Evolutionary conservation across 2,797 vertebrate genomes (phyloP).

Genomic region (Propithecus deckenii): DNA sequence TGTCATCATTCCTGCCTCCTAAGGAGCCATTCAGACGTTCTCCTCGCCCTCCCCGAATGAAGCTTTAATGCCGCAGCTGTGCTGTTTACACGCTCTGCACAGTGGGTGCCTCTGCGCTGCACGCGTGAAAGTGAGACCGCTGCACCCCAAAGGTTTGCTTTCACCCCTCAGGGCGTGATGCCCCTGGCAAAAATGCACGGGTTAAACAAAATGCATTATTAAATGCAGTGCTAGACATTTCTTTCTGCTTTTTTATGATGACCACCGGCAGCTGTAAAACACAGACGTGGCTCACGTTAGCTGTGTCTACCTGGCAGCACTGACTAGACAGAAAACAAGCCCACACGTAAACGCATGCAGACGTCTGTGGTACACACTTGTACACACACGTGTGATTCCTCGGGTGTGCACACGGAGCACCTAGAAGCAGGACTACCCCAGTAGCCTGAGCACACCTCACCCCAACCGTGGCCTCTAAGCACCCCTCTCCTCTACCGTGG

Average conservation of each 20-base stretch:
- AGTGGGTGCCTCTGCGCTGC: rapidly evolving
- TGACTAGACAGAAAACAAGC: rapidly evolving
- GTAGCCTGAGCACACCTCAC: not conserved
- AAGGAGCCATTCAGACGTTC: not conserved
- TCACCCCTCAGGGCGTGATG: not conserved
- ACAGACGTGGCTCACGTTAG: rapidly evolving
- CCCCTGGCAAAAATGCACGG: rapidly evolving
- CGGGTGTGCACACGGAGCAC: rapidly evolving
- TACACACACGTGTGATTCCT: not conserved
- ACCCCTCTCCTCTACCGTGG: not conserved
- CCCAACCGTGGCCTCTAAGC: not conserved
- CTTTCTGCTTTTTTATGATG: not conserved
- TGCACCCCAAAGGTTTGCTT: not conserved
- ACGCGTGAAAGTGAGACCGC: rapidly evolving
- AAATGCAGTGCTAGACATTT: rapidly evolving
- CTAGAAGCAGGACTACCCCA: too few species aligned
- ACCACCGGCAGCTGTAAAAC: not conserved
- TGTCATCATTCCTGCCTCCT: rapidly evolving
- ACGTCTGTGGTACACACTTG: rapidly evolving
- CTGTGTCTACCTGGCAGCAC: not conserved
- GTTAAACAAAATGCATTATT: not conserved
- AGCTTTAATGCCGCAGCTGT: rapidly evolving
- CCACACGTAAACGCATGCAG: rapidly evolving
- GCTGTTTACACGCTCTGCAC: rapidly evolving
- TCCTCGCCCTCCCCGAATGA: rapidly evolving